Percentiles rank a stretch among this genome's conserved stretches.
These are phyloP conservation scores for Stegodyphus dumicola DNA, from an alignment of 1,140 invertebrate species.

Conservation along the genomic window DNA sequence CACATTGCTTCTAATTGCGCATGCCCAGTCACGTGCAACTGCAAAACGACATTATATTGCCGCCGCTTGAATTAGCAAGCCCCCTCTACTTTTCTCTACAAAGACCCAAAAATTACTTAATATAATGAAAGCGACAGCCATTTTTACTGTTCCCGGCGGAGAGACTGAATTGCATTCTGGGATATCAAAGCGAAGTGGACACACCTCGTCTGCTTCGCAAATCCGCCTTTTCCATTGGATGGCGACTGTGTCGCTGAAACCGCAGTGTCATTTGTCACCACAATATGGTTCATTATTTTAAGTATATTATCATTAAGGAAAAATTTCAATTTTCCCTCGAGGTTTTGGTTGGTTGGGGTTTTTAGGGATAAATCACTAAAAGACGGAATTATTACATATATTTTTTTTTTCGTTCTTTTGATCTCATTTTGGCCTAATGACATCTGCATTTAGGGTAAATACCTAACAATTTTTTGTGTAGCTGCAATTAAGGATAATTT, in stretches of 20 bases:
- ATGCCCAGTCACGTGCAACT: neutral
- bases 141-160: conserved; percentile 25
- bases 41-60: neutral
- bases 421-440: no score
- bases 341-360: neutral
- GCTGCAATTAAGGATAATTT: no score
- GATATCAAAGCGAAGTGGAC: neutral
- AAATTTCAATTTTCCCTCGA: conserved; percentile 9
- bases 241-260: neutral
- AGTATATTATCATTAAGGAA: conserved; percentile 36
- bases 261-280: conserved; percentile 33
- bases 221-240: no score
- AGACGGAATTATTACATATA: neutral
- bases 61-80: neutral
- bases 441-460: no score
- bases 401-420: no score
- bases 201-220: conserved; percentile 1
- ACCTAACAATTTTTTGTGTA: no score
- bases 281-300: conserved; percentile 32
- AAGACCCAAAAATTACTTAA: conserved; percentile 51
- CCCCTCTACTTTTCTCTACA: neutral
- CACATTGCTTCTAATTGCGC: neutral
- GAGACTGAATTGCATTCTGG: neutral
- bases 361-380: conserved; percentile 1
- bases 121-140: conserved; percentile 52